Base-by-base conservation (phyloP, 2,888 invertebrate genomes). In the Drosophila neotestacea region DNA sequence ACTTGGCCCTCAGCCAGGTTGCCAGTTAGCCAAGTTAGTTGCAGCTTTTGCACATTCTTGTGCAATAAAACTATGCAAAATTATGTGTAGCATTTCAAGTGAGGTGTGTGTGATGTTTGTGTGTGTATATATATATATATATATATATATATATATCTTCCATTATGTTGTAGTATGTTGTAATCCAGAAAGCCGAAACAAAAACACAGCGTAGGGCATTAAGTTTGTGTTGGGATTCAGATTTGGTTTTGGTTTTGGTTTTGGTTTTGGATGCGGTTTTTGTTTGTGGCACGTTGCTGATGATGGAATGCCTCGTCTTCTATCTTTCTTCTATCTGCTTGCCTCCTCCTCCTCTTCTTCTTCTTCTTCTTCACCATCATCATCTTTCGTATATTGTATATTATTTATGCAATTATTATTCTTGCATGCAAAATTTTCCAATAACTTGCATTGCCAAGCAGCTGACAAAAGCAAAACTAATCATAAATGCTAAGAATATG, bases 11-110 rank as follows among this genome's bases (percentile, higher is more conserved):
- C 75, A 75, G 81, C 79, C 79, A 79, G 39, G 16, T 42, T 44
- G 54, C 60, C 59, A 60, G 68, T 73, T 73, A 61, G 70, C 70
- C 61, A 70, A 64, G 60, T 70, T 61, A 59, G 51, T 10, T 38
- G 48, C 52, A 44, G 36, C 52, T 39, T 50, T 50, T 50, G 32
- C 68, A 75, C 81, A 88, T 85, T 85, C 89, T 79, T 86, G 67
- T 68, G 74, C 73, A 88, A 88, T 89, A 86, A 85, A 85, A 85
- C 89, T 85, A 85, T 85, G 89, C 87, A 88, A 85, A 85, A 85
- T 85, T 85, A 85, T 85, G 85, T 85, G 87, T 84, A 81, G 84
- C 88, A 86, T 88, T 81, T 79, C 74, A 67, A 67, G 67, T 65
- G 27, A 39, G 32, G 38, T 46, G 51, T 72, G 60, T 44, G 22